Percentiles rank a stretch among this genome's conserved stretches.
Evolutionary conservation across 1,140 invertebrate species (phyloP).

Genomic region (Neodiprion virginianus): DNA sequence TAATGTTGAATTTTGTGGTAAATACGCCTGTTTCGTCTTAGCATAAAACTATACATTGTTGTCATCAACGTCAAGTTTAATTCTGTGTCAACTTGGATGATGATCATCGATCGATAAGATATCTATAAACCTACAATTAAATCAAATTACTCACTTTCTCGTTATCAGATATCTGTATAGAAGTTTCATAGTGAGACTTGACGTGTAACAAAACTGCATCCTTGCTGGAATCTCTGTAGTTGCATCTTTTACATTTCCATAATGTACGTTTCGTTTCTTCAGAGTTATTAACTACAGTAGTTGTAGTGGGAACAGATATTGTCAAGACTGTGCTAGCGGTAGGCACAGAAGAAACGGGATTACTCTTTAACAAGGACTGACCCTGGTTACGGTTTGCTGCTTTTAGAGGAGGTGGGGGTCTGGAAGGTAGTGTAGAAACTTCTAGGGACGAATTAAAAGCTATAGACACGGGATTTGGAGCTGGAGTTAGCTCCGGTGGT

Average conservation of each 20-base stretch:
- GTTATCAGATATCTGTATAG: conserved; percentile 22
- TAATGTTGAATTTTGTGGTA: background rate
- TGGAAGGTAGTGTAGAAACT: conserved; percentile 27
- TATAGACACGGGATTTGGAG: conserved; percentile 22
- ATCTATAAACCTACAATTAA: conserved; percentile 14
- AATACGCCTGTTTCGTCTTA: background rate
- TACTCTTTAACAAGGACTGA: conserved; percentile 51
- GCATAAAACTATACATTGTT: no score
- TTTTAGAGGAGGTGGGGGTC: conserved; percentile 47
- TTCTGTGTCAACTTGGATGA: no score
- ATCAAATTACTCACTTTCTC: conserved; percentile 1
- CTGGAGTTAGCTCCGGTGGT: conserved; percentile 27
- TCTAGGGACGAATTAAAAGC: conserved; percentile 21
- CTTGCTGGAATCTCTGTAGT: conserved; percentile 74
- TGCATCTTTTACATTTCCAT: conserved; percentile 86
- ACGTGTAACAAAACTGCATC: conserved; percentile 73
- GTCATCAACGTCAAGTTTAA: no score
- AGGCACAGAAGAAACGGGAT: conserved; percentile 30
- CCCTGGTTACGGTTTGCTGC: conserved; percentile 41
- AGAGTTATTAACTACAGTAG: conserved; percentile 10
- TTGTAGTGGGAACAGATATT: conserved; percentile 10
- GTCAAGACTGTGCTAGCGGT: conserved; percentile 16
- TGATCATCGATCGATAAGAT: background rate
- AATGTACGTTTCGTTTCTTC: conserved; percentile 66
- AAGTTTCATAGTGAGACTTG: conserved; percentile 65